phyloP scores from a whole-genome alignment of 2,113 vertebrate species.

The Embiotoca jacksoni region DNA sequence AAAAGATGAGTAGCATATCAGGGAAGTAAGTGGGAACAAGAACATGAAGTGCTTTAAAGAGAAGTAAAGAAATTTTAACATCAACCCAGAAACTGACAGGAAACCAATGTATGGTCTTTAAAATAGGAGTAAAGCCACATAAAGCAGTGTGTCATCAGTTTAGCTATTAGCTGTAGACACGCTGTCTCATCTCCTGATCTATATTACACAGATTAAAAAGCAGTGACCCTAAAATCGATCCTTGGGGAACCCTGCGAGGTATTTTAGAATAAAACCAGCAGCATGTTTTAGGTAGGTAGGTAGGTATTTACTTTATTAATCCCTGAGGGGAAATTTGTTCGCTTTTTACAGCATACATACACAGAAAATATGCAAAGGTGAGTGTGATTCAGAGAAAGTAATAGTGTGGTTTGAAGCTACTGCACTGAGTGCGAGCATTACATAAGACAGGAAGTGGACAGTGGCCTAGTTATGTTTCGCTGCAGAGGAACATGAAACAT shows the following conservation, averaged over 20 bases:
- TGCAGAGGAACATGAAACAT: slow-evolving; percentile 31
- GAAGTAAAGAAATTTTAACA: neutral
- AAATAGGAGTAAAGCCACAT: neutral
- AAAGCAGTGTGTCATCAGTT: too few relatives aligned
- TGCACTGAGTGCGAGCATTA: fast-evolving
- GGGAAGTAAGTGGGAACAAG: neutral
- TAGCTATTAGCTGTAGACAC: too few relatives aligned
- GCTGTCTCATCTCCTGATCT: too few relatives aligned
- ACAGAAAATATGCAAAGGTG: too few relatives aligned
- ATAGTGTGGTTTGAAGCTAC: neutral
- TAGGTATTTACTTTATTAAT: too few relatives aligned
- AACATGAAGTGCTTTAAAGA: neutral
- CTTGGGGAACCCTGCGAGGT: neutral
- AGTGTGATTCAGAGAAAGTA: neutral
- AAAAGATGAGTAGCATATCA: neutral
- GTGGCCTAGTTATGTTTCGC: neutral
- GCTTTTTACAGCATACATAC: too few relatives aligned
- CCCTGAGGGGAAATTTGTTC: too few relatives aligned
- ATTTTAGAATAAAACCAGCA: too few relatives aligned
- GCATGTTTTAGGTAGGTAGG: too few relatives aligned
- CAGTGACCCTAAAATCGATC: neutral
- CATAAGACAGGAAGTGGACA: slow-evolving; percentile 46
- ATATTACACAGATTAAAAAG: neutral
- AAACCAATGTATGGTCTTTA: neutral
- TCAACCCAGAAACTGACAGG: neutral